These are phyloP conservation scores for Lydus trimaculatus DNA, from an alignment of 2,888 invertebrate species.

Conservation along the genomic window DNA sequence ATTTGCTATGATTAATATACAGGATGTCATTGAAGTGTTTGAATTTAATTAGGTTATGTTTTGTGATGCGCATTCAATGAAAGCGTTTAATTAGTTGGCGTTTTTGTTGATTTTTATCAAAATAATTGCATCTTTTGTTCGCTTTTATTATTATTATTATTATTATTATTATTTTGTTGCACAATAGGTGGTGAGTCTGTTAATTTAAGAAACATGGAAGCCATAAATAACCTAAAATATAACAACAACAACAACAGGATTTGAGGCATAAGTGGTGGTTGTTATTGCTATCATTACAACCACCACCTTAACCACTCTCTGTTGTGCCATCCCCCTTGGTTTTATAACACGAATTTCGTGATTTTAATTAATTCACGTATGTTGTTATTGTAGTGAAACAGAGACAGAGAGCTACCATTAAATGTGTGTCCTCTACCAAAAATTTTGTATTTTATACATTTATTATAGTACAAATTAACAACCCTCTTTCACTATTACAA, in stretches of 20 bases:
- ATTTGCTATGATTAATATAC: no score
- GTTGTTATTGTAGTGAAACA: background rate
- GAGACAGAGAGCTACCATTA: background rate
- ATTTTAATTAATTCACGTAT: constrained; percentile 3
- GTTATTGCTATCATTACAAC: background rate
- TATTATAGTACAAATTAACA: no score
- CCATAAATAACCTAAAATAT: background rate
- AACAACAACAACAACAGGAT: no score
- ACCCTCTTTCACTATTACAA: background rate
- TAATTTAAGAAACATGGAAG: background rate
- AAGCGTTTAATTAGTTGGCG: no score
- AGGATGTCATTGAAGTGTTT: no score
- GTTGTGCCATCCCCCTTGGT: background rate
- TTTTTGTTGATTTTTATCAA: no score
- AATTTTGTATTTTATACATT: background rate
- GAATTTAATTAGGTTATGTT: no score
- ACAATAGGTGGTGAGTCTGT: background rate
- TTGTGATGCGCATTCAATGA: no score
- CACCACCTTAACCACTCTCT: background rate
- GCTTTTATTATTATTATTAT: background rate
- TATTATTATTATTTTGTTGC: background rate
- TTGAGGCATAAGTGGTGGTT: background rate
- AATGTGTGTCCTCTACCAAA: background rate
- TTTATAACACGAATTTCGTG: background rate
- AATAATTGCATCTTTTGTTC: background rate